Evolutionary conservation across 2,113 vertebrate genomes (phyloP).

Genomic region (Genyomyrus donnyi): DNA sequence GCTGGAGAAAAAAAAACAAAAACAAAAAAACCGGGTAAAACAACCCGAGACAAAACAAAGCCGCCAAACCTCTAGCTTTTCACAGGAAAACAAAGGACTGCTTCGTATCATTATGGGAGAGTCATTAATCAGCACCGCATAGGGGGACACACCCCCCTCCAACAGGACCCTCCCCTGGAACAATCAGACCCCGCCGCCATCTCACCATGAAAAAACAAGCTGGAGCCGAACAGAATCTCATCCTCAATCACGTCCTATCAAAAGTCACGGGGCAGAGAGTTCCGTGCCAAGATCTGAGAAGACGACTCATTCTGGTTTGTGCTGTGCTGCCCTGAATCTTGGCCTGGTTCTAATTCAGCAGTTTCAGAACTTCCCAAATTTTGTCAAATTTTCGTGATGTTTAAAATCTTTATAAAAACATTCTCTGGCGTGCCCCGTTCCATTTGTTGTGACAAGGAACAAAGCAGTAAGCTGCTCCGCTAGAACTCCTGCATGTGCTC

Average conservation of each 20-base stretch:
- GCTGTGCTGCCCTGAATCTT: neutral
- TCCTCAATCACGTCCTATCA: neutral
- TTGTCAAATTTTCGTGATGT: neutral
- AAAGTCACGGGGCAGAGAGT: neutral
- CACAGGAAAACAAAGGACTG: neutral
- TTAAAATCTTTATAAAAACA: neutral
- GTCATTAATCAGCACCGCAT: neutral
- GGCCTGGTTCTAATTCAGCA: neutral
- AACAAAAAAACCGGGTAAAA: neutral
- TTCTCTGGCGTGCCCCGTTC: neutral
- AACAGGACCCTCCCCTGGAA: neutral
- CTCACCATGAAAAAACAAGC: neutral
- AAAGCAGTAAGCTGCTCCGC: neutral
- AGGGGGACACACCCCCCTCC: neutral
- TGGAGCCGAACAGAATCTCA: neutral
- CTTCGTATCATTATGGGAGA: neutral
- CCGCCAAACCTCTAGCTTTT: neutral
- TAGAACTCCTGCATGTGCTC: neutral
- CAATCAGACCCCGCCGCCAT: neutral
- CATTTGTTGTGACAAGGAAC: neutral
- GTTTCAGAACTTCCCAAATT: neutral
- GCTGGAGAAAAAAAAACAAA: neutral
- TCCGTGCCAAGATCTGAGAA: neutral
- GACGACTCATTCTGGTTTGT: neutral
- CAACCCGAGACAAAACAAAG: neutral